Evolutionary conservation across 2,113 vertebrate species (phyloP).

Genomic region (Microtus montanus): DNA sequence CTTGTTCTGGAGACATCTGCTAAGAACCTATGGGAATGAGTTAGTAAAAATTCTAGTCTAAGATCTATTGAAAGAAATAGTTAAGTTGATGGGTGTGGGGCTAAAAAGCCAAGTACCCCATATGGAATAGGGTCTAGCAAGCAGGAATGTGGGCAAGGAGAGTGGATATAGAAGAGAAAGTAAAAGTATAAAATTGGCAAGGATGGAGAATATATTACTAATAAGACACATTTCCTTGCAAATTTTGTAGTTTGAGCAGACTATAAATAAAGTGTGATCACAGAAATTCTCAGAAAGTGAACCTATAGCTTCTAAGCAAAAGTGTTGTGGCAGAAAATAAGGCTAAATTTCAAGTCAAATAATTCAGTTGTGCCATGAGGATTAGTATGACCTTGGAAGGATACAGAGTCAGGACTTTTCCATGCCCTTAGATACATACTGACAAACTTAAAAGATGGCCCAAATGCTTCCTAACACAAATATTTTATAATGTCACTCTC

Average conservation of each 20-base stretch:
- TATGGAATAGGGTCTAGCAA: slow-evolving; percentile 72
- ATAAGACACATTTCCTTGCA: slow-evolving; percentile 78
- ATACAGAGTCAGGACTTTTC: slow-evolving; percentile 15
- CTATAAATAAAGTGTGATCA: slow-evolving; percentile 82
- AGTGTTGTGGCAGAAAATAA: background rate
- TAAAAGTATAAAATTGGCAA: slow-evolving; percentile 77
- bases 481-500: slow-evolving; percentile 45
- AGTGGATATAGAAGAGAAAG: slow-evolving; percentile 65
- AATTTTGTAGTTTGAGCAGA: slow-evolving; percentile 77
- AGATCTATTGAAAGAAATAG: slow-evolving; percentile 55
- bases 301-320: slow-evolving; percentile 76
- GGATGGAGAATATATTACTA: slow-evolving; percentile 79
- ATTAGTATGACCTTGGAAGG: slow-evolving; percentile 68
- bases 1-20: slow-evolving; percentile 13
- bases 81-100: slow-evolving; percentile 55
- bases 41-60: slow-evolving; percentile 50
- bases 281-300: slow-evolving; percentile 78
- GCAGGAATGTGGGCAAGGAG: slow-evolving; percentile 48
- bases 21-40: background rate
- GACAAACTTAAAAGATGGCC: slow-evolving; percentile 21
- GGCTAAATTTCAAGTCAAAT: slow-evolving; percentile 72
- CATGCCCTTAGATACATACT: background rate
- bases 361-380: slow-evolving; percentile 53
- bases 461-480: slow-evolving; percentile 14
- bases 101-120: slow-evolving; percentile 75